Evolutionary conservation across 2,888 invertebrate genomes (phyloP), one percentile per base, ranked within the genome.

Genomic region (Mythimna albipuncta): DNA sequence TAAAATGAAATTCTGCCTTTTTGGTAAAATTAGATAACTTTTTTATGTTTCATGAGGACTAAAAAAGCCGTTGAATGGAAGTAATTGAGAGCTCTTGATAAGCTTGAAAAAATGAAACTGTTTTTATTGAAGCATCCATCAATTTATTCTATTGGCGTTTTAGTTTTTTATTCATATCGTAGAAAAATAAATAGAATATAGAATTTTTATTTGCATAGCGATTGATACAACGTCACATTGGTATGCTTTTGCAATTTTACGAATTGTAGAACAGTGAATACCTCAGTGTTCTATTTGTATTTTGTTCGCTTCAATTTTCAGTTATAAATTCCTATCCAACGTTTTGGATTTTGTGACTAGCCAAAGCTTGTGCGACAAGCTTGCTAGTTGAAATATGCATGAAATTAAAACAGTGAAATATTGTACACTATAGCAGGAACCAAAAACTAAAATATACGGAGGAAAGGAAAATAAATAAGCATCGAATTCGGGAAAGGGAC

Each of bases 401-500:
- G 5, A 21, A 16, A 32, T 10, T 44, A 6, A 32, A 66, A 41
- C n/a, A 9, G n/a, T 32, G 26, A 38, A 38, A 68, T 32, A 19
- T 19, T 1, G 5, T 4, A 7, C 44, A 7, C 7, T 7, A 11
- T 10, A 41, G 7, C 11, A 26, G 19, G 32, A n/a, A 41, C 26
- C 11, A 38, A 21, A 61, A 21, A 61, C 13, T 41, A 6, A 21
- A 61, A 6, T 19, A 6, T 3, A 41, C 0, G 0, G 13, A 52
- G 6, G 13, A n/a, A 38, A 26, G 1, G 38, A 38, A 4, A n/a
- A 69, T 19, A 26, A 72, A 64, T 38, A 38, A n/a, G 10, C 38
- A 41, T 65, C 19, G 2, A 75, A 75, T 75, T 75, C 41, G 63
- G 13, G 41, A 16, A 71, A 0, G 6, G 44, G 21, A 32, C 16